Evolutionary conservation across 2,113 vertebrate genomes (phyloP).

Genomic region (Chlorodrepanis virens): DNA sequence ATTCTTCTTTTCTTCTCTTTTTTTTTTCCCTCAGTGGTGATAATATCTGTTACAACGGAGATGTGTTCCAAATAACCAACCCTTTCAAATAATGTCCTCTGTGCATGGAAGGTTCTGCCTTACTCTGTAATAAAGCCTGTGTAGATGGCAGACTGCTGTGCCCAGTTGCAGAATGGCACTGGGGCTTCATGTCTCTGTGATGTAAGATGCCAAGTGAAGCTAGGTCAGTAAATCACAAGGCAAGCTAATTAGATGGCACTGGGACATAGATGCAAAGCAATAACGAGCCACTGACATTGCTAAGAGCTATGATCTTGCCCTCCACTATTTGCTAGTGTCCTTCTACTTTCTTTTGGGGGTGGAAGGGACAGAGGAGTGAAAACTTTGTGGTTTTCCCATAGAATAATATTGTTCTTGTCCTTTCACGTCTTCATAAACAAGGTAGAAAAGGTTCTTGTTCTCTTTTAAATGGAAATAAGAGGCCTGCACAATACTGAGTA

Average conservation of each 20-base stretch:
- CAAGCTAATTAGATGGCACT: neutral
- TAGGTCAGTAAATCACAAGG: neutral
- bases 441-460: neutral
- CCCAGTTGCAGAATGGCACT: neutral
- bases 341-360: neutral
- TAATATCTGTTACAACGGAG: neutral
- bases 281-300: neutral
- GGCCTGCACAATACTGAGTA: neutral
- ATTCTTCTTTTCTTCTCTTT: neutral
- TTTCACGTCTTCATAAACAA: neutral
- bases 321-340: neutral
- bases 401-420: neutral
- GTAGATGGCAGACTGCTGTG: neutral
- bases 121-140: neutral
- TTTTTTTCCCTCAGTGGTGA: neutral
- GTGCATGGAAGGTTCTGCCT: neutral
- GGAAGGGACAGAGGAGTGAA: neutral
- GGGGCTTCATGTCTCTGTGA: neutral
- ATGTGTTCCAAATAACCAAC: neutral
- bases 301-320: neutral
- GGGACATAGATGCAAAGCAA: neutral
- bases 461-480: neutral
- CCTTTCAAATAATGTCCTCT: neutral
- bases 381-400: neutral
- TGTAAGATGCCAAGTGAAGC: neutral